Percentiles rank a stretch among this genome's conserved stretches.
phyloP scores from a whole-genome alignment of 2,113 vertebrate species.

The Himantopus leucocephalus region DNA sequence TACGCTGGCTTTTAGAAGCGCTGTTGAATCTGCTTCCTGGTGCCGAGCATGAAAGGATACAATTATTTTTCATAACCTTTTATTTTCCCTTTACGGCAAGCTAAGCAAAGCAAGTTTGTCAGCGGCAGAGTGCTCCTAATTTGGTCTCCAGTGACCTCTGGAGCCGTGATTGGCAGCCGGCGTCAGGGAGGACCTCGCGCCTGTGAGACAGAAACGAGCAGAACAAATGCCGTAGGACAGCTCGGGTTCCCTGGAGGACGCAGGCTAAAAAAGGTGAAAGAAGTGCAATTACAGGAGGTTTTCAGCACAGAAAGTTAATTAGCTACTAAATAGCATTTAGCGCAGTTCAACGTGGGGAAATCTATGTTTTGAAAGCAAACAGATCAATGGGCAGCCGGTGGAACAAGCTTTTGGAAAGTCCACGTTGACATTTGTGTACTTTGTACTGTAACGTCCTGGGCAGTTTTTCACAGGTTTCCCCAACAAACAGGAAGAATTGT shows the following conservation, averaged over 20 bases:
- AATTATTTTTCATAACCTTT: conserved; percentile 56
- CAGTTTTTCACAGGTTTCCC: background rate
- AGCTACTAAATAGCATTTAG: conserved; percentile 79
- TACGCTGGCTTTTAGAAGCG: background rate
- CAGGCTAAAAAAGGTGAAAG: conserved; percentile 54
- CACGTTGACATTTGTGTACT: background rate
- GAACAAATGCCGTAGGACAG: conserved; percentile 74
- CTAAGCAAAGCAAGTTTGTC: conserved; percentile 65
- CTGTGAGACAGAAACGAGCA: conserved; percentile 57
- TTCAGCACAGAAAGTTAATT: conserved; percentile 76
- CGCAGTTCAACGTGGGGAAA: conserved; percentile 50
- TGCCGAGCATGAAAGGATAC: background rate
- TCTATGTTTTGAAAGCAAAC: conserved; percentile 46
- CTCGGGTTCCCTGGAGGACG: conserved; percentile 54
- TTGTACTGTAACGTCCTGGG: background rate
- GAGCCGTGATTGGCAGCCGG: conserved; percentile 66
- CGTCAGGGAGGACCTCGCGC: conserved; percentile 50
- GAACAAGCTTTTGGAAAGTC: background rate
- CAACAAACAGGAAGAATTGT: background rate
- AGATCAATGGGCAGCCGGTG: background rate
- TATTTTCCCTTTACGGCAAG: conserved; percentile 53
- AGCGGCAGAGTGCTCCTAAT: conserved; percentile 49
- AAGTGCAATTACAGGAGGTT: conserved; percentile 74
- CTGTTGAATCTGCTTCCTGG: background rate
- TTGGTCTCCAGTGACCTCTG: conserved; percentile 69